phyloP scores from a whole-genome alignment of 2,888 invertebrate species.

The Adineta ricciae region DNA sequence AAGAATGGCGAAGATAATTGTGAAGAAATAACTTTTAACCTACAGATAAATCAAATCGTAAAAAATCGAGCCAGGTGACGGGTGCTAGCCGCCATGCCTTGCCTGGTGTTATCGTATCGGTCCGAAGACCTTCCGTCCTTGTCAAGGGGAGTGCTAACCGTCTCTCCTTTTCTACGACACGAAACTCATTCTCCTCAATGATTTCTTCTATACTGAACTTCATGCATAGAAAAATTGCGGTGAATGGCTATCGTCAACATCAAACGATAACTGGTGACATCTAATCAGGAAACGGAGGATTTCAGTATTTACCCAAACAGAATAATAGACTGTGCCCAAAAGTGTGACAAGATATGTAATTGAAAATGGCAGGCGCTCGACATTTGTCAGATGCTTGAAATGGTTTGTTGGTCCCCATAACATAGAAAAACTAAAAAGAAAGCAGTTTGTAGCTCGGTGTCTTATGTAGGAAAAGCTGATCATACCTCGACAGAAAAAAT shows the following conservation, averaged over 20 bases:
- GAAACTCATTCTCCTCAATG: background rate
- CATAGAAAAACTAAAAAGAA: constrained; percentile 70
- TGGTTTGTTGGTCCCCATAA: constrained; percentile 85
- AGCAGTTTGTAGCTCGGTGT: background rate
- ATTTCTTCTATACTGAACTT: constrained; percentile 22
- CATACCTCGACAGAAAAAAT: constrained; percentile 77
- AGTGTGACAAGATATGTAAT: constrained; percentile 72
- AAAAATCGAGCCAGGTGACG: constrained; percentile 7
- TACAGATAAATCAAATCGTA: constrained; percentile 37
- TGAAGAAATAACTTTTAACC: constrained; percentile 73
- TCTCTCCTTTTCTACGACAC: constrained; percentile 36
- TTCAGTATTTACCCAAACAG: constrained; percentile 59
- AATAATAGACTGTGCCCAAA: constrained; percentile 76
- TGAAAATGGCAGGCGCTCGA: constrained; percentile 70
- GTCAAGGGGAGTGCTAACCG: constrained; percentile 36
- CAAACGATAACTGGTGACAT: background rate
- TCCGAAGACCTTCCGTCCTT: constrained; percentile 35
- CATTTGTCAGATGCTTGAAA: constrained; percentile 72
- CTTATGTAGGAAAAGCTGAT: background rate
- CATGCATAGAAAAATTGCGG: background rate
- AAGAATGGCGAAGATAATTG: constrained; percentile 71
- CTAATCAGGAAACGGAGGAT: background rate
- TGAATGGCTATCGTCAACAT: background rate
- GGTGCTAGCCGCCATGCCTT: constrained; percentile 9
- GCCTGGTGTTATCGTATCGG: constrained; percentile 28